Conservation (phyloP, 2,113 vertebrate genomes). For the Coptodon bakossiorum region DNA sequence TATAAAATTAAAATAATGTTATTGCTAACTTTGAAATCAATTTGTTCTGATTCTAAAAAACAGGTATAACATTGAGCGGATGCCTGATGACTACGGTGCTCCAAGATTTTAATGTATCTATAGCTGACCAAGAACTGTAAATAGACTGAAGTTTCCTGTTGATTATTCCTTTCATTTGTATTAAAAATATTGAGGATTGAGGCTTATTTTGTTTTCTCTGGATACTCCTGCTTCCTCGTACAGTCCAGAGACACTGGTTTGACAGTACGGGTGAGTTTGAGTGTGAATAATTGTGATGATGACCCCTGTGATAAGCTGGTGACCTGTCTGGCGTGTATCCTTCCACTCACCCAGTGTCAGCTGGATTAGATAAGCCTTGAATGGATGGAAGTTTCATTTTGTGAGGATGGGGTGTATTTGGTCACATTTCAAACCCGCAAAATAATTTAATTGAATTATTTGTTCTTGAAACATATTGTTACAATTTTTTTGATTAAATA, state of each 20-base stretch:
- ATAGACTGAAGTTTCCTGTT: conserved; percentile 17
- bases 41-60: background rate
- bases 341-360: background rate
- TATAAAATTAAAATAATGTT: background rate
- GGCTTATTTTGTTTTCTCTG: background rate
- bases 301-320: background rate
- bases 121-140: conserved; percentile 3
- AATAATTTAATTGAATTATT: background rate
- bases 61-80: conserved; percentile 96
- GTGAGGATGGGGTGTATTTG: background rate
- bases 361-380: background rate
- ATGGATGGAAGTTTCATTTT: background rate
- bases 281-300: background rate
- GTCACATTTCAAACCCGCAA: background rate
- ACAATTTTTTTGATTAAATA: background rate
- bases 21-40: background rate
- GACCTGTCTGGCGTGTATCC: background rate
- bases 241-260: background rate
- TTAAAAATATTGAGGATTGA: background rate
- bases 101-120: conserved; percentile 78
- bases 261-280: background rate
- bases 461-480: background rate
- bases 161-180: background rate
- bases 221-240: background rate
- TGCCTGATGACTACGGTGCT: conserved; percentile 98